These are phyloP conservation scores for Cassiopea xamachana DNA, from an alignment of 30 jellyfish, hydroid and myxozoan genomes.

Conservation along the genomic window DNA sequence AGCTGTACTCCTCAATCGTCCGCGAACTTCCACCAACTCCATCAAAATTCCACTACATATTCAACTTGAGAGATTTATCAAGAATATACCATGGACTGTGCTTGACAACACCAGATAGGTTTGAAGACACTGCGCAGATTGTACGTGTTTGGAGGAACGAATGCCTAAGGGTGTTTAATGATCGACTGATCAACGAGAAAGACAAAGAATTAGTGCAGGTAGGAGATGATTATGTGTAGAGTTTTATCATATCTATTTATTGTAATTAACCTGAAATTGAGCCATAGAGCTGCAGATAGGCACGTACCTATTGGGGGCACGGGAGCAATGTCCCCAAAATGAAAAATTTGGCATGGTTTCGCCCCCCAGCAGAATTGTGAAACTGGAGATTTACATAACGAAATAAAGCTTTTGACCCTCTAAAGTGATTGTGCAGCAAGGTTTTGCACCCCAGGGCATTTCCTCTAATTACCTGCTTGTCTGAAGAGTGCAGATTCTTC, in stretches of 20 bases:
- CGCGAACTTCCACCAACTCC: constrained; percentile 99
- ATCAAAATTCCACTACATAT: constrained; percentile 98
- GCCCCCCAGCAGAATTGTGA: too few relatives aligned
- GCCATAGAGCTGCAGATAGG: too few relatives aligned
- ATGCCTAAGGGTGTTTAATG: constrained; percentile 92
- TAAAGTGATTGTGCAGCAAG: too few relatives aligned
- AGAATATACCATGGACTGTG: constrained; percentile 97
- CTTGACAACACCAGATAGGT: constrained; percentile 95
- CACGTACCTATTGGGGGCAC: too few relatives aligned
- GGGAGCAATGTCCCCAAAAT: too few relatives aligned
- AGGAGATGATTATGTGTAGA: background rate
- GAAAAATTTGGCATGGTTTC: too few relatives aligned
- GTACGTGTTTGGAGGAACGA: constrained; percentile 99
- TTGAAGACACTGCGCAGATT: constrained; percentile 66
- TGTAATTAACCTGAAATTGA: background rate
- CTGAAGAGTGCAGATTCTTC: too few relatives aligned
- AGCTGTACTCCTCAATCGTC: constrained; percentile 81
- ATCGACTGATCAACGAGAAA: constrained; percentile 81
- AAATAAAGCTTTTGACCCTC: too few relatives aligned
- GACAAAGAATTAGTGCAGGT: constrained; percentile 97
- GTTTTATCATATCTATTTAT: too few relatives aligned
- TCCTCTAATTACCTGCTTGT: too few relatives aligned
- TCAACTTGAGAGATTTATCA: constrained; percentile 96
- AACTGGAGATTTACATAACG: too few relatives aligned
- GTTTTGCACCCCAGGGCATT: too few relatives aligned